These are phyloP conservation scores for Habroteleia sp. DNA, from an alignment of 2,888 invertebrate genomes.

Conservation along the genomic window DNA sequence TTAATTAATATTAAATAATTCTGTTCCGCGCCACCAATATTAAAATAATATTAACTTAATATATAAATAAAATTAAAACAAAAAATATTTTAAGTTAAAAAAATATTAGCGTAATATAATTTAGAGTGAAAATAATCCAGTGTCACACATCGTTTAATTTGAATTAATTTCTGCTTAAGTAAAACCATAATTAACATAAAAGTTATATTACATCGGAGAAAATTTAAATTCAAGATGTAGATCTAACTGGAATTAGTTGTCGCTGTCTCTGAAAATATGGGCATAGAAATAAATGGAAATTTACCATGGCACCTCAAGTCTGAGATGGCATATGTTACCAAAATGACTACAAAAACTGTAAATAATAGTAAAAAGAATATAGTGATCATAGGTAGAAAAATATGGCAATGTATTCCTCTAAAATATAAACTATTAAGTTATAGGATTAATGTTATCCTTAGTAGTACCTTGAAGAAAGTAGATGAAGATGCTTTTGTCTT, in stretches of 20 bases:
- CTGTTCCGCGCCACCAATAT: no score
- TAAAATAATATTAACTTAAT: no score
- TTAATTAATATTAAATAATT: no score
- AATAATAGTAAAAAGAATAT: slow-evolving; percentile 89
- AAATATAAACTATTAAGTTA: slow-evolving; percentile 89
- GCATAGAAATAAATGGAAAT: slow-evolving; percentile 92
- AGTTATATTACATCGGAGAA: no score
- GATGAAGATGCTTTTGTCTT: slow-evolving; percentile 85
- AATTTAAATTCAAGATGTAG: slow-evolving; percentile 69
- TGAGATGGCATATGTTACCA: slow-evolving; percentile 93
- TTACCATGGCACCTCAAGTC: slow-evolving; percentile 95
- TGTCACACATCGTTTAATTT: no score
- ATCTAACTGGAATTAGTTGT: slow-evolving; percentile 89
- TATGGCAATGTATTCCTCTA: slow-evolving; percentile 95
- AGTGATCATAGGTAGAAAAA: slow-evolving; percentile 96
- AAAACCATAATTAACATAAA: no score
- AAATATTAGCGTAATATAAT: no score
- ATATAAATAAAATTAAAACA: no score
- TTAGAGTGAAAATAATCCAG: no score
- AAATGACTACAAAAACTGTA: slow-evolving; percentile 87
- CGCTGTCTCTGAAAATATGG: slow-evolving; percentile 93
- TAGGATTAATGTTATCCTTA: slow-evolving; percentile 92
- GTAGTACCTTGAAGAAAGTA: slow-evolving; percentile 82
- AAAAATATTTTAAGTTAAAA: no score
- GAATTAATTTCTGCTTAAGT: no score